Base-by-base conservation (phyloP, 2,113 vertebrate species). In the Electrona antarctica region DNA sequence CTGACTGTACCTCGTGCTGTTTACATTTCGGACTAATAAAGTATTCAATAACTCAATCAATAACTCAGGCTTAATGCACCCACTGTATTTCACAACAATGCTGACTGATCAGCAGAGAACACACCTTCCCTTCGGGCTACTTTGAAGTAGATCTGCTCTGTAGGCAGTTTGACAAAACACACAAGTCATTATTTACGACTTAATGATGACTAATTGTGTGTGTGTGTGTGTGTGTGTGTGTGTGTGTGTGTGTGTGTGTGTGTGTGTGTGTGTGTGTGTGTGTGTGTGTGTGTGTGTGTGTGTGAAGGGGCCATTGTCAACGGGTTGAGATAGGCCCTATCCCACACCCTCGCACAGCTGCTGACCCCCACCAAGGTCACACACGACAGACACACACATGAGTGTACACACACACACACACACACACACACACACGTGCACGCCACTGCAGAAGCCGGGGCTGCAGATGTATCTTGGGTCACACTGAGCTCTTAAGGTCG, bases 311-410 rank as follows among this genome's bases (percentile, higher is more conserved):
- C 67, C 67, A 61, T 84, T 85, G 81, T 92, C 81, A 82, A 71
- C 70, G 81, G 84, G 88, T 81, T 82, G 76, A 80, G 29, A 66
- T 69, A 52, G 85, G 69, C 66, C 80, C 45, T 83, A 77, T 73
- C 78, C 87, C 82, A 73, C 82, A 84, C 88, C 85, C 86, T 78
- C 82, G 78, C 83, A 88, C 91, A 92, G 91, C 90, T 92, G 90
- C 87, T 90, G 90, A 93, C 87, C 91, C 84, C 73, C 54, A 58
- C 61, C 73, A 83, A 90, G 90, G 92, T 90, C 91, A 90, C 85
- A 81, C 79, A 86, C 80, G 83, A 81, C 80, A 71, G 65, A 64
- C 69, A 41, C 28, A 13, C 56, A 60, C 28, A 65, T 28, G 45
- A 57, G 56, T 57, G 47, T 13, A 61, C 73, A 83, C 66, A 58